Conservation (phyloP, 1,140 invertebrate genomes). For the Apis florea region DNA sequence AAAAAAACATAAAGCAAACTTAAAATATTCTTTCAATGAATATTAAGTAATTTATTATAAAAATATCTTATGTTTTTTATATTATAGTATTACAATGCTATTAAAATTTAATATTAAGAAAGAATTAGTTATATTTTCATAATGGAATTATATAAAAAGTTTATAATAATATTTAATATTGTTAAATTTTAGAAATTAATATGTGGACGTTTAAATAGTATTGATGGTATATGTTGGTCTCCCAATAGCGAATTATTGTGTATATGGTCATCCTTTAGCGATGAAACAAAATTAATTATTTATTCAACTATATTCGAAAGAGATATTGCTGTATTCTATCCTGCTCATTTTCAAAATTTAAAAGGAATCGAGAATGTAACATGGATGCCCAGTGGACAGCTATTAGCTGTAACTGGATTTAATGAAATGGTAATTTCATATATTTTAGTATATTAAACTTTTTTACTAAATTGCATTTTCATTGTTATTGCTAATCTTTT, state of each 20-base stretch:
- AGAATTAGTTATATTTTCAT: background rate
- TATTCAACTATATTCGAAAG: slow-evolving; percentile 73
- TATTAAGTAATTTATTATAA: background rate
- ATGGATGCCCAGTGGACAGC: slow-evolving; percentile 76
- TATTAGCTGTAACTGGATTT: slow-evolving; percentile 74
- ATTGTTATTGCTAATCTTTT: background rate
- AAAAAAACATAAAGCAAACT: background rate
- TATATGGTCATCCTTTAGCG: slow-evolving; percentile 75
- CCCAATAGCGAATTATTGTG: slow-evolving; percentile 75
- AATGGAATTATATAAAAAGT: background rate
- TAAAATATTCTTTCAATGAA: background rate
- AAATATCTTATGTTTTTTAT: background rate
- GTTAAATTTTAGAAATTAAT: slow-evolving; percentile 73
- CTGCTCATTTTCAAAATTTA: slow-evolving; percentile 54
- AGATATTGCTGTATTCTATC: slow-evolving; percentile 71
- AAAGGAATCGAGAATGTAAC: slow-evolving; percentile 74
- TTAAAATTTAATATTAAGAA: background rate
- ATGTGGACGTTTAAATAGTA: slow-evolving; percentile 71
- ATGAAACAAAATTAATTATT: slow-evolving; percentile 72
- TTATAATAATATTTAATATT: background rate
- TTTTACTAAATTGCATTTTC: too few species aligned
- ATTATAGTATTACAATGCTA: background rate
- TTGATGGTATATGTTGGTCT: slow-evolving; percentile 76
- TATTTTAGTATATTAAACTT: background rate
- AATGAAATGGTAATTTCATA: slow-evolving; percentile 73